Conservation (phyloP, 2,113 vertebrate species). For the Otus sunia region DNA sequence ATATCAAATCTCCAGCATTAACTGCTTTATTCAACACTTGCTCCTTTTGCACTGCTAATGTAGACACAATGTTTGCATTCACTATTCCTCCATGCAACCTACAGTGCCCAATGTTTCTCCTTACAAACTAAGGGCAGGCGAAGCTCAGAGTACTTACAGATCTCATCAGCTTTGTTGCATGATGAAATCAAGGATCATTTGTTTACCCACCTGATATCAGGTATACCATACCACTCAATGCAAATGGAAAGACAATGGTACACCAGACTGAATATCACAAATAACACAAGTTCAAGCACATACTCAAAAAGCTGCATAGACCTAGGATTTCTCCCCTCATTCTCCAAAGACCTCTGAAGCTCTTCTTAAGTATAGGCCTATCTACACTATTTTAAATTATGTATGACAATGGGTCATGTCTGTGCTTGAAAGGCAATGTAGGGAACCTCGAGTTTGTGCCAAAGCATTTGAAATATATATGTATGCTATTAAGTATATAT, state of each 20-base stretch:
- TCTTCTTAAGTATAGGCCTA: background rate
- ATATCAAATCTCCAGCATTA: background rate
- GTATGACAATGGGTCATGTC: background rate
- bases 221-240: background rate
- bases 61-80: background rate
- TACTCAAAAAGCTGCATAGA: background rate
- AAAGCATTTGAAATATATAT: background rate
- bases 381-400: background rate
- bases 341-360: background rate
- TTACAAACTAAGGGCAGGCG: background rate
- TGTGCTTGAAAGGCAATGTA: background rate
- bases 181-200: background rate
- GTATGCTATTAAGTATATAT: background rate
- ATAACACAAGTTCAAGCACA: background rate
- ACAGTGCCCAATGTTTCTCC: background rate
- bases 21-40: background rate
- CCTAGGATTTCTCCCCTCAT: background rate
- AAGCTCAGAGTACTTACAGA: background rate
- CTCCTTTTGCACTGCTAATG: background rate
- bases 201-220: background rate
- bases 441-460: background rate
- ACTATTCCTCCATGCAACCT: background rate
- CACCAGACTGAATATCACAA: background rate
- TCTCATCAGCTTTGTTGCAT: background rate
- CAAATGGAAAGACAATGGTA: background rate